Evolutionary conservation across 2,113 vertebrate species (phyloP), one percentile per base, ranked within the genome.

Genomic region (Myotis davidii): DNA sequence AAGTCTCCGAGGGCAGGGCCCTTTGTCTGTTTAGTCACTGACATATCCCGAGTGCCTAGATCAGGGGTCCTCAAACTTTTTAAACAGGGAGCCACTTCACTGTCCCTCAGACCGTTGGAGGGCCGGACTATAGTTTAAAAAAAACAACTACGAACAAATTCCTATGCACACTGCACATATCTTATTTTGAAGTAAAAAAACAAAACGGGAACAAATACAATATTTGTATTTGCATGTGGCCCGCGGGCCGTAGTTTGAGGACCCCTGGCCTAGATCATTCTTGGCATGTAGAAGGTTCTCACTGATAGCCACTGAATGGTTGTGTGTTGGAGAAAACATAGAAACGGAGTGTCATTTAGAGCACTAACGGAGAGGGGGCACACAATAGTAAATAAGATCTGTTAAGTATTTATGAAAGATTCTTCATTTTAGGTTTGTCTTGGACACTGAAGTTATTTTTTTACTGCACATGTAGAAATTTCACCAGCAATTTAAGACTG

Each of bases 401-500:
- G 56, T 74, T 94, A 61, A 16, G 64, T 65, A 64, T 52, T 90
- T 54, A 72, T 37, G 78, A 70, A 87, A 67, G n/a, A 77, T 64
- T 79, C n/a, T 74, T 93, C 34, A 42, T 48, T 73, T 74, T 21
- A 86, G 42, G 2, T 37, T 94, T 59, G 42, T 61, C 39, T 54
- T 56, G 23, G 87, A 94, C 8, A 54, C 20, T 45, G 4, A 78
- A 54, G 23, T 69, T 52, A 90, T 67, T 86, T 45, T 90, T 85
- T 81, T 79, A 87, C 72, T 64, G 88, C 16, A 82, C 92, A 83
- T 42, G 6, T 69, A 86, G 29, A 83, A 82, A 88, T 42, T 72
- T 52, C 39, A 76, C 34, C 27, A 69, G 32, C 25, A 76, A 91
- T 84, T 90, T 91, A 94, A 92, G 87, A 96, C 10, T 9, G 14